phyloP scores from a whole-genome alignment of 2,113 vertebrate genomes.

The Verasper variegatus region DNA sequence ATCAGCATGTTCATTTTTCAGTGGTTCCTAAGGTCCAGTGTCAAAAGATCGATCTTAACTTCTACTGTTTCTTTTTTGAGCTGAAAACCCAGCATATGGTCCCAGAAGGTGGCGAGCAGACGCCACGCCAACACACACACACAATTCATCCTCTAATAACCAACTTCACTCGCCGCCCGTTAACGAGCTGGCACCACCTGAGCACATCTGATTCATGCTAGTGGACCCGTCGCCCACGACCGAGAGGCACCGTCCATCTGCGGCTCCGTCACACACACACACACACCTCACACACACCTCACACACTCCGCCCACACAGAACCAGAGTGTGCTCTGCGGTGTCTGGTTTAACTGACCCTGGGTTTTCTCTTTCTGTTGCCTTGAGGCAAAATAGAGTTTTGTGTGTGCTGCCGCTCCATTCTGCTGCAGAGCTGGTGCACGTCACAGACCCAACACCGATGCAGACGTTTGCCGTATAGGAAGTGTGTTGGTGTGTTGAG shows the following conservation, averaged over 20 bases:
- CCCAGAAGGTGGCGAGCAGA: constrained; percentile 19
- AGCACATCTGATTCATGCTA: neutral
- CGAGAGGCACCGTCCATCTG: neutral
- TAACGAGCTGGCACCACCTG: neutral
- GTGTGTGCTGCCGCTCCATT: no score
- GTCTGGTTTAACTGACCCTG: neutral
- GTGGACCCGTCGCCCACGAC: neutral
- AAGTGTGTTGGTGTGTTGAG: no score
- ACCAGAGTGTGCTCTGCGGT: neutral
- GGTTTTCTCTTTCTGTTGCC: neutral
- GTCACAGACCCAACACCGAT: no score
- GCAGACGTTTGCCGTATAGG: no score
- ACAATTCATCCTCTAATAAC: neutral
- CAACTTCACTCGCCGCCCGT: neutral
- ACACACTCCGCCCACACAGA: no score
- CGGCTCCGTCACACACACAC: neutral
- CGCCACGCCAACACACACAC: constrained; percentile 19
- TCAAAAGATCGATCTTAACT: no score
- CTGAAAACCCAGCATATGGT: constrained; percentile 13
- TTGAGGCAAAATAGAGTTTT: neutral
- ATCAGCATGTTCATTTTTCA: no score
- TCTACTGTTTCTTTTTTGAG: no score
- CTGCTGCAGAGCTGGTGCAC: no score
- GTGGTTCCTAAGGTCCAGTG: no score
- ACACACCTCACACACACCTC: neutral